Evolutionary conservation across 2,888 invertebrate genomes (phyloP), one percentile per base, ranked within the genome.

Genomic region (Protonemura montana): DNA sequence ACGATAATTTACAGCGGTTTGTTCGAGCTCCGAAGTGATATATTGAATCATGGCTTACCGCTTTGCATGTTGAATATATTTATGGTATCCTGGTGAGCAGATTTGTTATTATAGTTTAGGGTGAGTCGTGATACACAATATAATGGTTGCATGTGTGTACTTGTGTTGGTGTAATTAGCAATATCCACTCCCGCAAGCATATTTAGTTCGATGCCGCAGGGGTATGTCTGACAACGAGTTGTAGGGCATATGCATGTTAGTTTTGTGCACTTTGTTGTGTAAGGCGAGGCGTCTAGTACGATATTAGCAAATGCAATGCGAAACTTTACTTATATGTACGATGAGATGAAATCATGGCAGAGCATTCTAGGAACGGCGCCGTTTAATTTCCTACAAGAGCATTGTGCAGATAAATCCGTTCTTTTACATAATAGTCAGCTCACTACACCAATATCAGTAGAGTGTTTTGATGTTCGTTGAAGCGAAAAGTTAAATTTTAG

Each of bases 1-100:
- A 59, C 59, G 59, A 59, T 59, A 59, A 59, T 59, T 59, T 59
- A 59, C 7, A 59, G 59, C 59, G 21, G 59, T 59, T 59, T 59
- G 59, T 59, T 59, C 59, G 16, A 59, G 59, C 59, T 59, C 13
- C 59, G 59, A 59, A 59, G 59, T 59, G 59, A 59, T 59, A 59
- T 59, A 59, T 59, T 21, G 59, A 59, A 59, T 59, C 16, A 59
- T 59, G 59, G 59, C 59, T 59, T 59, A 59, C 59, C 59, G 59
- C 59, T 59, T 59, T 59, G 59, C 59, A 59, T 59, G 59, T 13
- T 59, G 59, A 59, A 59, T 59, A 59, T 59, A 59, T 59, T 59
- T 59, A 59, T 59, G 59, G 59, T 59, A 16, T 59, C 59, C 59
- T 59, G 59, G 59, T 1, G 13, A 10, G 59, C 59, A 59, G 59